Percentiles rank a stretch among this genome's conserved stretches.
These are phyloP conservation scores for Hyposmocoma kahamanoa DNA, from an alignment of 1,140 invertebrate genomes.

Conservation along the genomic window DNA sequence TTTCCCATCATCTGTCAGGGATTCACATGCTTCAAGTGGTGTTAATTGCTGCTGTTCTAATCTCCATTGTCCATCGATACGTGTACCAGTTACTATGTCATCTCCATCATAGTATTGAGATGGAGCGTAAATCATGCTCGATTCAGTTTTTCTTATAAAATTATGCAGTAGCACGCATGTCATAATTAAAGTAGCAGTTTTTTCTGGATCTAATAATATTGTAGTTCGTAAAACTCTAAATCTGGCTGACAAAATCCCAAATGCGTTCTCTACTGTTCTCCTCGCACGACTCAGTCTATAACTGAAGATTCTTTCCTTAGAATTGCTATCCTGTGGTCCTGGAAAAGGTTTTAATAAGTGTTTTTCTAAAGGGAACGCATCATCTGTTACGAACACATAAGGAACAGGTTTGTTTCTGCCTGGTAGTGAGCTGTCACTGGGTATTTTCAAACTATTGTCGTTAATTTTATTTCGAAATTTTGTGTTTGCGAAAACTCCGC, in stretches of 20 bases:
- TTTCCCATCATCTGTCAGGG: slow-evolving; percentile 19
- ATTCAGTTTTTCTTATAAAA: too few relatives aligned
- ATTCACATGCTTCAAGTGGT: slow-evolving; percentile 18
- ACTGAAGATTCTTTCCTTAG: slow-evolving; percentile 45
- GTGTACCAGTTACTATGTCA: too few relatives aligned
- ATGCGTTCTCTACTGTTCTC: slow-evolving; percentile 7
- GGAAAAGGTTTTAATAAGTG: slow-evolving; percentile 53
- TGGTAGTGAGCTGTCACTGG: slow-evolving; percentile 5
- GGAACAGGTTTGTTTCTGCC: slow-evolving; percentile 6
- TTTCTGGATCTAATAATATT: slow-evolving; percentile 31
- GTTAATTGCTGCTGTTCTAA: slow-evolving; percentile 25
- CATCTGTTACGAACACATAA: slow-evolving; percentile 26
- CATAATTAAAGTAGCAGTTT: slow-evolving; percentile 25
- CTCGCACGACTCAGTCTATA: slow-evolving; percentile 34
- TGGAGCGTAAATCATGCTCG: too few relatives aligned
- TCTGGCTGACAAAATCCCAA: slow-evolving; percentile 22
- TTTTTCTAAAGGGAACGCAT: slow-evolving; percentile 30
- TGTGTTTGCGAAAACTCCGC: slow-evolving; percentile 17
- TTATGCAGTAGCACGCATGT: slow-evolving; percentile 21
- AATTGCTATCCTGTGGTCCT: slow-evolving; percentile 17
- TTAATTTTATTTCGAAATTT: slow-evolving; percentile 16
- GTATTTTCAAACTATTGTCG: slow-evolving; percentile 3
- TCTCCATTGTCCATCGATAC: too few relatives aligned
- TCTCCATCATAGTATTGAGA: too few relatives aligned
- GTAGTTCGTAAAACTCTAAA: slow-evolving; percentile 52